A percentile compares a stretch with the other conserved stretches of the same genome.
phyloP scores from a whole-genome alignment of 2,888 invertebrate species.

The Galeruca laticollis region DNA sequence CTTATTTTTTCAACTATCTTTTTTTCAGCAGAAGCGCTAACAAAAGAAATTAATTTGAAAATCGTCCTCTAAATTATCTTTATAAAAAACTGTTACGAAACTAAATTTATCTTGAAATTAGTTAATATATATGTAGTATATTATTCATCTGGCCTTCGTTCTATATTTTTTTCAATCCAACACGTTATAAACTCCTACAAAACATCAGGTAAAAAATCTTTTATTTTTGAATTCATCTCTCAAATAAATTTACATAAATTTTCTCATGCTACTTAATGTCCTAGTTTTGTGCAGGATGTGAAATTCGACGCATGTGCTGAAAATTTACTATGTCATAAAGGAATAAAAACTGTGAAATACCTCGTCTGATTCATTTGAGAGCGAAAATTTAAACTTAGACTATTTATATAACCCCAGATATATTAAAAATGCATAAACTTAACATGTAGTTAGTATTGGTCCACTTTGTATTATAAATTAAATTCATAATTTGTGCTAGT shows the following conservation, averaged over 20 bases:
- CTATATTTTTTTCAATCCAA: background rate
- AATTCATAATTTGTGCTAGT: no score
- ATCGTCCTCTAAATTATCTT: background rate
- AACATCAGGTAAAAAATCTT: background rate
- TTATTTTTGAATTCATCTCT: background rate
- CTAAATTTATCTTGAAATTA: background rate
- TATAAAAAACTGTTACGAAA: background rate
- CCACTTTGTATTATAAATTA: no score
- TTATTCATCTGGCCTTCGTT: slow-evolving; percentile 2
- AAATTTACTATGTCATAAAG: background rate
- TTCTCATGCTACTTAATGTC: background rate
- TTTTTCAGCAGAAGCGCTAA: background rate
- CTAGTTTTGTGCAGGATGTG: background rate
- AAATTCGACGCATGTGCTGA: background rate
- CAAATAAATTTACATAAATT: background rate
- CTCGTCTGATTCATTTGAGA: no score
- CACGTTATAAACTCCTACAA: slow-evolving; percentile 3
- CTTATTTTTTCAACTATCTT: no score
- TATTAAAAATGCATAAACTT: no score
- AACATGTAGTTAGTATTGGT: no score
- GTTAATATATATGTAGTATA: background rate
- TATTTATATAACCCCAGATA: no score
- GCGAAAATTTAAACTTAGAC: no score
- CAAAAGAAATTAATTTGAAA: background rate
- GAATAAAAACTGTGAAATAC: background rate